Conservation (phyloP, 2,888 invertebrate species). For the Eurois occulta region DNA sequence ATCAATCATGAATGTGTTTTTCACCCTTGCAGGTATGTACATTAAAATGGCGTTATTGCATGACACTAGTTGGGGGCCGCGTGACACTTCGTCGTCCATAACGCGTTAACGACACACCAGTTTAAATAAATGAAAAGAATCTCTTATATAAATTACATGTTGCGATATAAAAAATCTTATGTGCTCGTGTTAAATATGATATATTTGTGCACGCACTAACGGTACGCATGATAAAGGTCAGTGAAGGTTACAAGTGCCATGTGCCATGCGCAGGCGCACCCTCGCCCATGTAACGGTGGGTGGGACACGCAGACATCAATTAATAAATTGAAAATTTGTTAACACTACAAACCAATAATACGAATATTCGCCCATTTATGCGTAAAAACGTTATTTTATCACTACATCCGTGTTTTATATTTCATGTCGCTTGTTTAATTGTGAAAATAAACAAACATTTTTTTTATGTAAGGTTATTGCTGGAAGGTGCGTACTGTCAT, state of each 20-base stretch:
- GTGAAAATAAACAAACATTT: conserved; percentile 10
- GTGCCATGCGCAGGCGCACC: conserved; percentile 26
- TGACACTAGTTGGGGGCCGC: conserved; percentile 73
- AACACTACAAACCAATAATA: conserved; percentile 36
- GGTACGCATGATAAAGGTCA: conserved; percentile 59
- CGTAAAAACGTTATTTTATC: conserved; percentile 28
- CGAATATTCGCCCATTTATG: conserved; percentile 15
- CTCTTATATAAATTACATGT: conserved; percentile 29
- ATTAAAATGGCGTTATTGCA: conserved; percentile 80
- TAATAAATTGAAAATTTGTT: conserved; percentile 39
- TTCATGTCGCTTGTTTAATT: conserved; percentile 1
- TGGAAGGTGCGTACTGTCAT: not conserved
- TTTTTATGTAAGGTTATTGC: not conserved
- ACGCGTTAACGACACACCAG: conserved; percentile 70
- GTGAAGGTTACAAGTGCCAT: conserved; percentile 34
- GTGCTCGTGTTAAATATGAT: conserved; percentile 40
- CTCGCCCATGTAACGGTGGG: conserved; percentile 7
- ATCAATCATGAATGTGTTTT: conserved; percentile 64
- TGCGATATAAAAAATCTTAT: conserved; percentile 48
- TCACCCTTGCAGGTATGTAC: conserved; percentile 64
- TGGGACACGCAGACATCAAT: conserved; percentile 37
- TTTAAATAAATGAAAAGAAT: conserved; percentile 65
- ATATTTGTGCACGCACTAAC: conserved; percentile 51
- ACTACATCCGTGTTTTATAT: conserved; percentile 10
- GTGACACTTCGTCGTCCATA: conserved; percentile 76